These are phyloP conservation scores for Chelon auratus DNA, from an alignment of 2,797 vertebrate genomes.

Conservation along the genomic window DNA sequence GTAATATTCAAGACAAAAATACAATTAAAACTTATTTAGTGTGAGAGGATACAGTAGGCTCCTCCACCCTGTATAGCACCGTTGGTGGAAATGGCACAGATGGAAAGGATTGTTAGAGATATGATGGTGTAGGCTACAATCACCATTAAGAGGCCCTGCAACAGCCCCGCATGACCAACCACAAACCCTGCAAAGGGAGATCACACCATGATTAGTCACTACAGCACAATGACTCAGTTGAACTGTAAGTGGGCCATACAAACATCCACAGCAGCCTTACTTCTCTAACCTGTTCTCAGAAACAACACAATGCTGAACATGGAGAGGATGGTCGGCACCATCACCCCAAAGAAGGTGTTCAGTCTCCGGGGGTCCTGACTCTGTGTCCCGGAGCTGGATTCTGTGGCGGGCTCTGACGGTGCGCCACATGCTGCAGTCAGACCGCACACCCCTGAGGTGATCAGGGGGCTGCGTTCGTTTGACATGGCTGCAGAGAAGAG, in stretches of 20 bases:
- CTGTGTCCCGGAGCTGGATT: constrained; percentile 37
- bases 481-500: constrained; percentile 82
- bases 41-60: constrained; percentile 92
- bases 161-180: constrained; percentile 91
- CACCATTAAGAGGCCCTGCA: constrained; percentile 91
- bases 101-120: constrained; percentile 90
- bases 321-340: constrained; percentile 93
- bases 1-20: not conserved
- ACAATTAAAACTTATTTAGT: not conserved
- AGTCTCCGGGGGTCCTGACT: constrained; percentile 79
- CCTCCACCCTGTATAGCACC: constrained; percentile 92
- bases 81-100: constrained; percentile 95
- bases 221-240: constrained; percentile 39
- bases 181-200: constrained; percentile 83
- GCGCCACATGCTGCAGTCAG: constrained; percentile 67
- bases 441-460: constrained; percentile 87
- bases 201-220: constrained; percentile 35
- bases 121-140: constrained; percentile 92
- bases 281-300: constrained; percentile 87
- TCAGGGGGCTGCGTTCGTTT: constrained; percentile 88
- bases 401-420: constrained; percentile 8
- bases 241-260: constrained; percentile 1
- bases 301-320: constrained; percentile 96
- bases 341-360: constrained; percentile 93
- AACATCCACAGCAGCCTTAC: not conserved